These are phyloP conservation scores for Chascanopsetta lugubris DNA, from an alignment of 2,113 vertebrate genomes.

Conservation along the genomic window DNA sequence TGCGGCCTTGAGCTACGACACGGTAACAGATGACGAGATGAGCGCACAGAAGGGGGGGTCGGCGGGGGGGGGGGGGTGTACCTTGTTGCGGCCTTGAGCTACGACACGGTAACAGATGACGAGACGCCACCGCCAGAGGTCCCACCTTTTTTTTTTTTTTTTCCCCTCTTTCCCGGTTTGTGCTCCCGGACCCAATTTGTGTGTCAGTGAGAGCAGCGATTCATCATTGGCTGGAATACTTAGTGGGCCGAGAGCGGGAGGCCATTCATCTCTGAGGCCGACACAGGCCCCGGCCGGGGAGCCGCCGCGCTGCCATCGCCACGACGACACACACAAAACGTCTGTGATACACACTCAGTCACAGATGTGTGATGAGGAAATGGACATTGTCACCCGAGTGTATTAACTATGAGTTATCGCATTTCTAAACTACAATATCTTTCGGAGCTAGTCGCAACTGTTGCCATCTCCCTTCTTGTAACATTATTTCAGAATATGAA, in stretches of 20 bases:
- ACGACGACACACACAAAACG: slow-evolving; percentile 17
- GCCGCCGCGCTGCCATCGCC: slow-evolving; percentile 56
- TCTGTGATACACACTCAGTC: slow-evolving; percentile 22
- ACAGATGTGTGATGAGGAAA: neutral
- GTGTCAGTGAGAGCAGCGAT: slow-evolving; percentile 75
- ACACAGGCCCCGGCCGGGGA: slow-evolving; percentile 73
- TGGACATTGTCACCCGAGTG: neutral
- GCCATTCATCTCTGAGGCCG: slow-evolving; percentile 77
- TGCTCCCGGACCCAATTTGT: slow-evolving; percentile 76
- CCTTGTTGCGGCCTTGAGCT: slow-evolving; percentile 63
- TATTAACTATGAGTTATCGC: neutral
- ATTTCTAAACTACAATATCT: neutral
- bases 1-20: slow-evolving; percentile 64
- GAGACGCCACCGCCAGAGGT: slow-evolving; percentile 51
- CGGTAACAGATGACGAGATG: slow-evolving; percentile 77
- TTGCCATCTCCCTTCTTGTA: neutral
- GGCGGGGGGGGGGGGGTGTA: slow-evolving; percentile 14
- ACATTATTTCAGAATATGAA: neutral
- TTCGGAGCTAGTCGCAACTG: neutral
- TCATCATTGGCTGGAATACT: slow-evolving; percentile 77
- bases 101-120: slow-evolving; percentile 78
- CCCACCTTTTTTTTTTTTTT: slow-evolving; percentile 27
- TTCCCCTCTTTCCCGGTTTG: slow-evolving; percentile 24
- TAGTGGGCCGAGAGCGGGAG: slow-evolving; percentile 78
- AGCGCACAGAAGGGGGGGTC: too few species aligned